These are phyloP conservation scores for Brachionus angularis DNA, from an alignment of 1,140 invertebrate species.

Conservation along the genomic window DNA sequence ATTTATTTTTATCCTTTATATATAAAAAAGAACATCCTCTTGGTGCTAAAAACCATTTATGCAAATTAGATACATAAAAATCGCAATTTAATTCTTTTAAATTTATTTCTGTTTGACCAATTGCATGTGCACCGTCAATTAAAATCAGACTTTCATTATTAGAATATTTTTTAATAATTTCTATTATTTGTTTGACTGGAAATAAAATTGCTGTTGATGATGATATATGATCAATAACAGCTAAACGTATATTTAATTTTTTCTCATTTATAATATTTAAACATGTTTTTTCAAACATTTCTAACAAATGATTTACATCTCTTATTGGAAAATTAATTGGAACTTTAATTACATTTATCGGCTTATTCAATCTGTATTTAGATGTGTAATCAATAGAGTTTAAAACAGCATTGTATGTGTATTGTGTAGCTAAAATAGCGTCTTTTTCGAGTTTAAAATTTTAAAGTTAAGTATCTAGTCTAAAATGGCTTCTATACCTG, in stretches of 20 bases:
- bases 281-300: constrained; percentile 6
- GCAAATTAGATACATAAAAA: constrained; percentile 37
- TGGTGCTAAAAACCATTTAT: constrained; percentile 39
- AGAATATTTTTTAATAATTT: constrained; percentile 5
- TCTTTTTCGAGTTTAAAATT: no score
- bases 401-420: no score
- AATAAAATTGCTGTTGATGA: constrained; percentile 11
- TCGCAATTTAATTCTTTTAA: constrained; percentile 14
- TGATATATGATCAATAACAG: constrained; percentile 33
- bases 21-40: constrained; percentile 37
- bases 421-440: no score
- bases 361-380: constrained; percentile 28
- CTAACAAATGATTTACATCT: neutral
- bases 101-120: neutral
- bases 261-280: neutral
- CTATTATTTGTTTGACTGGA: neutral
- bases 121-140: constrained; percentile 22
- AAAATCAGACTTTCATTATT: neutral
- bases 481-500: neutral
- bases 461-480: no score
- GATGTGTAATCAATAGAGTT: constrained; percentile 20
- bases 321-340: constrained; percentile 8
- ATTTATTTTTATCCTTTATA: neutral
- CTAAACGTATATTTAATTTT: neutral
- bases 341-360: neutral